phyloP scores from a whole-genome alignment of 2,797 vertebrate species.

The Glyptemys insculpta region DNA sequence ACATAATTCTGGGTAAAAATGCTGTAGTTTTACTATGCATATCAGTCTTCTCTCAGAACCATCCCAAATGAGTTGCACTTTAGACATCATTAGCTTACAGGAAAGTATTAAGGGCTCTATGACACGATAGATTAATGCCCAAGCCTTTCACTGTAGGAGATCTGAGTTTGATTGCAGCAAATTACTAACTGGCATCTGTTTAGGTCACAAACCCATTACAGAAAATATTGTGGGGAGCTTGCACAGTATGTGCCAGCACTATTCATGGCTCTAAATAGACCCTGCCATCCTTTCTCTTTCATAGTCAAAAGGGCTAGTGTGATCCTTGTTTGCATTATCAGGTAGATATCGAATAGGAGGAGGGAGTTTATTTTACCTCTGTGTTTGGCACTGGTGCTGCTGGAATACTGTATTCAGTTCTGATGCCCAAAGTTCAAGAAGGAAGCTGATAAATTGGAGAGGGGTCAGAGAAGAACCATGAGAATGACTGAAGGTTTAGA shows the following conservation, averaged over 20 bases:
- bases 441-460: no score
- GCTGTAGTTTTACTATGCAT: fast-evolving
- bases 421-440: no score
- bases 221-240: background rate
- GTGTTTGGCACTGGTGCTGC: no score
- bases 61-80: background rate
- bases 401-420: no score
- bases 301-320: no score
- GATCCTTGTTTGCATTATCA: no score
- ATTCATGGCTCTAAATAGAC: background rate
- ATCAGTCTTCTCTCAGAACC: background rate
- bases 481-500: no score
- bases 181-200: background rate
- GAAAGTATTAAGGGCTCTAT: background rate
- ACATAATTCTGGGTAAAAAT: background rate
- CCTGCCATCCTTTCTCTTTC: no score
- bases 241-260: background rate
- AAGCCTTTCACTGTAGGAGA: background rate
- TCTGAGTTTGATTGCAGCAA: background rate
- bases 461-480: no score
- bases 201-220: background rate
- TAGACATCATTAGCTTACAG: background rate
- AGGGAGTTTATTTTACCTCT: no score
- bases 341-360: no score
- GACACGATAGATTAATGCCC: background rate